Evolutionary conservation across 2,113 vertebrate species (phyloP).

Genomic region (Chunga burmeisteri): DNA sequence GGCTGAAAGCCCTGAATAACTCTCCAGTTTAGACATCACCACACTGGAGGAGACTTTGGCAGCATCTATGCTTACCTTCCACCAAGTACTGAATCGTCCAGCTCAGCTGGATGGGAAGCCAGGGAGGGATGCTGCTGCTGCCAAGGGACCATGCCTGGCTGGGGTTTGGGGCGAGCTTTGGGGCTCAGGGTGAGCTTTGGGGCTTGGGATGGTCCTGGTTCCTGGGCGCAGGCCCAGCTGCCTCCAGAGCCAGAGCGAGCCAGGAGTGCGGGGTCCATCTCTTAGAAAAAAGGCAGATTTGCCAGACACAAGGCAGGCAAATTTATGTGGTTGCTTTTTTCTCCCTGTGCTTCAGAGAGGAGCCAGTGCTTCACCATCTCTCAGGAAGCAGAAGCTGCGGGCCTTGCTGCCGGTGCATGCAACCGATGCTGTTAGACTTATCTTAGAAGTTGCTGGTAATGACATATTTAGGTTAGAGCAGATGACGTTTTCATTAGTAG

Average conservation of each 20-base stretch:
- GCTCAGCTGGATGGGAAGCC: neutral
- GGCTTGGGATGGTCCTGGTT: neutral
- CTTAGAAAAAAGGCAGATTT: neutral
- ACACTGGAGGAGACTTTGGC: neutral
- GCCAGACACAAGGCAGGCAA: neutral
- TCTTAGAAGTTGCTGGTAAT: neutral
- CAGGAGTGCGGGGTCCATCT: fast-evolving
- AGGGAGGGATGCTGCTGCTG: neutral
- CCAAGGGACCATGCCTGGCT: neutral
- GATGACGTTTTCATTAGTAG: slow-evolving; percentile 20
- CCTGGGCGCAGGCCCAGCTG: fast-evolving
- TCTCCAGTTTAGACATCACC: neutral
- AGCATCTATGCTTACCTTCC: neutral
- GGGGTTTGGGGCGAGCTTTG: neutral
- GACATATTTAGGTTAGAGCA: neutral
- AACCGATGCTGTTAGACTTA: neutral
- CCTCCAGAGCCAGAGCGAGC: neutral
- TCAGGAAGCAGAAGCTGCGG: neutral
- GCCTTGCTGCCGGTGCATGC: neutral
- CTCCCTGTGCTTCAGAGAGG: neutral
- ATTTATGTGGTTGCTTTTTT: neutral
- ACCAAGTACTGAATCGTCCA: neutral
- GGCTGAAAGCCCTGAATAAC: neutral
- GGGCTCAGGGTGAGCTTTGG: neutral
- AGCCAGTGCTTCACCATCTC: neutral